Base-by-base conservation (phyloP, 2,113 vertebrate genomes). In the Tyto alba region DNA sequence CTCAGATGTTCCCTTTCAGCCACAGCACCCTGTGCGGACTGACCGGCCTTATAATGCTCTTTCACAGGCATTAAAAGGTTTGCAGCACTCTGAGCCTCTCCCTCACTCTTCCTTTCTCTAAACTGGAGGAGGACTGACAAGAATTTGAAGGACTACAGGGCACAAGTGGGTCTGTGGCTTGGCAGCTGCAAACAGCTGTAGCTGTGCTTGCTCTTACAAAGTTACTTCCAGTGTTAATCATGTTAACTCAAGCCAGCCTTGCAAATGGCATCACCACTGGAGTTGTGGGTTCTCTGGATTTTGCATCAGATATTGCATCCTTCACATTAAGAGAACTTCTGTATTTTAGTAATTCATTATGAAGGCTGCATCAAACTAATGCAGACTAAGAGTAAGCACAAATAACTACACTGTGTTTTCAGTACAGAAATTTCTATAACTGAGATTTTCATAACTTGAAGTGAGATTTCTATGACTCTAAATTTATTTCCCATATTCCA, bases 271-370 rank as follows among this genome's bases (percentile, higher is more conserved):
- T 68, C 21, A 10, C 60, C 10, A 27, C 7, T 23, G 32, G 71
- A 48, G 38, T 12, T 71, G 9, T 29, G 41, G 34, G 15, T 67
- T 57, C 53, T 68, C 34, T 63, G 41, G 53, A 40, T 19, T 84
- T 64, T 8, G 30, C 67, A 38, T 63, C 1, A 1, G 48, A 5
- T 64, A 55, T 55, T 0, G 0, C 48, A 59, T 85, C 53, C 21
- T n/a, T 81, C 21, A 9, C 29, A 13, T 73, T 48, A 62, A 66
- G 53, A 43, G 17, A 88, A 80, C 30, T 56, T 80, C 23, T 32
- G 17, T 32, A 40, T 81, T 87, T 81, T 59, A 25, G 43, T 41
- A 83, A 79, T 64, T 89, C 68, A 27, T 77, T 26, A 18, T 29
- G 21, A 88, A 83, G 40, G n/a, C 43, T 68, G 43, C 77, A 68